These are phyloP conservation scores for Malaclemys terrapin DNA, from an alignment of 2,113 vertebrate genomes.

Conservation along the genomic window DNA sequence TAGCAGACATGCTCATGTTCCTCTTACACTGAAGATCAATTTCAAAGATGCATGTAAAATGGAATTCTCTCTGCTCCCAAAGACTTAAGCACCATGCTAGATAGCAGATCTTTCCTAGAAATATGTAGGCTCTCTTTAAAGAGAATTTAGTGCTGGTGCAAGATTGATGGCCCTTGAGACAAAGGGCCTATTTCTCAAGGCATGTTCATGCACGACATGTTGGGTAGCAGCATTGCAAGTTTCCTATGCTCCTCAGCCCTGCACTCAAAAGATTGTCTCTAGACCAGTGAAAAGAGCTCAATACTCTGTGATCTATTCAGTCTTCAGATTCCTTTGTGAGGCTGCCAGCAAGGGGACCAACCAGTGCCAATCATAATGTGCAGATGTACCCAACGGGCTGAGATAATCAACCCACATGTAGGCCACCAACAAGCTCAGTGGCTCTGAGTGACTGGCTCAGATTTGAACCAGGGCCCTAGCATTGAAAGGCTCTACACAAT, in stretches of 20 bases:
- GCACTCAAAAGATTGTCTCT: not conserved
- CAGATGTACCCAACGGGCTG: not conserved
- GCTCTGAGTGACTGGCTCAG: not conserved
- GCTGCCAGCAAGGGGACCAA: not conserved
- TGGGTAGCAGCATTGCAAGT: not conserved
- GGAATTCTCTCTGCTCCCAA: slow-evolving; percentile 29
- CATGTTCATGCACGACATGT: not conserved
- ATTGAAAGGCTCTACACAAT: not conserved
- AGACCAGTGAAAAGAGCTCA: not conserved
- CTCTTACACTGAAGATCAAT: not conserved
- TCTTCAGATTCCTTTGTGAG: not conserved
- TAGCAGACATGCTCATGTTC: not conserved
- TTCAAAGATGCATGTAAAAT: slow-evolving; percentile 24
- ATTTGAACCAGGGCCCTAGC: not conserved
- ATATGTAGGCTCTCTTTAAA: not conserved
- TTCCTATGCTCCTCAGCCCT: not conserved
- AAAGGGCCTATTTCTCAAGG: not conserved
- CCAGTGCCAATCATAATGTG: not conserved
- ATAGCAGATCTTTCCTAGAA: not conserved
- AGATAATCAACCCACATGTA: not conserved
- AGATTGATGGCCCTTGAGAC: not conserved
- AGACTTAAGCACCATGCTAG: not conserved
- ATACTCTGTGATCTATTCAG: not conserved
- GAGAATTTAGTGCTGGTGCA: not conserved
- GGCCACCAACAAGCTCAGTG: not conserved